Base-by-base conservation (phyloP, 2,888 invertebrate genomes). In the Gandaritis pyraliata region DNA sequence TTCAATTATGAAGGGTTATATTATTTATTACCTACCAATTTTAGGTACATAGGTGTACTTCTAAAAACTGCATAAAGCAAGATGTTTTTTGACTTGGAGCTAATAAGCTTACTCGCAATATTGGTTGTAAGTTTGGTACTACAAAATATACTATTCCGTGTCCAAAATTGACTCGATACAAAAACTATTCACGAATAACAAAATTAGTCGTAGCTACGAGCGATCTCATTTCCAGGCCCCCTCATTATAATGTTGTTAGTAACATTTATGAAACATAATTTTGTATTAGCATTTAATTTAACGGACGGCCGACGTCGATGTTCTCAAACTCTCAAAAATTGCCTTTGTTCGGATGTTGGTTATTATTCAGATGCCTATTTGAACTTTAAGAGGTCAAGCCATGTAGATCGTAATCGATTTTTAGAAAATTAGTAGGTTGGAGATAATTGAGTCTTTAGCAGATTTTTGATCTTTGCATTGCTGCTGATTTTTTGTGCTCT, bases 241-340 rank as follows among this genome's bases (percentile, higher is more conserved):
- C 81, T 86, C 80, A 87, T 88, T 87, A 86, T 87, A 89, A 89
- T 83, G 87, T 85, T 87, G 87, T 92, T 92, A 92, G 76, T 78
- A 79, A 82, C 81, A 81, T 81, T 85, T 83, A 84, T 82, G 78
- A 82, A 82, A 84, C 85, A 87, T 87, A 85, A 87, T 89, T 81
- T 84, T 82, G 80, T 88, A 91, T 92, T 90, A 91, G 88, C 91
- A 92, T 92, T 90, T 92, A 89, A 90, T 91, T 90, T 90, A 82
- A 87, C 85, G 83, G 85, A 76, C 87, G 80, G 86, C 82, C 81
- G 89, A 79, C 69, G 72, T 70, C 82, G 82, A 79, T 75, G 86
- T 85, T 87, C 83, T 81, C 83, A 85, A 80, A 85, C 68, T 58
- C 48, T 58, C 39, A 59, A 62, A 61, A 56, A 59, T 56, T 53